Base-by-base conservation (phyloP, 2,113 vertebrate species). In the Geococcyx californianus region DNA sequence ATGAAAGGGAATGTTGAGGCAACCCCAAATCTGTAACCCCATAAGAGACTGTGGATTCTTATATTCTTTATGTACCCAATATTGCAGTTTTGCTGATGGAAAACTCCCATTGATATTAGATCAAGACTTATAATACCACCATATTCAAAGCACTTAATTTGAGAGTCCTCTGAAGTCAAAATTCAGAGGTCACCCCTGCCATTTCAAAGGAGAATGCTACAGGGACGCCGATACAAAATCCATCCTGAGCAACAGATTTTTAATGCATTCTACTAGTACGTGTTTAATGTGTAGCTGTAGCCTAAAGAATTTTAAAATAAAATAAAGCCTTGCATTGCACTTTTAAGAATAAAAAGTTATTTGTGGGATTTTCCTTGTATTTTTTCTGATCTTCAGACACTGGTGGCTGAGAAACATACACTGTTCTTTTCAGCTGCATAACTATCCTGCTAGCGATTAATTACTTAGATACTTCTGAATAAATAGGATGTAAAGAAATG, bases 161-260 rank as follows among this genome's bases (percentile, higher is more conserved):
- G 72, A 88, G 93, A 94, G 72, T 92, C 64, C 90, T 95, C 94
- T 81, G 52, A 91, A 96, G 92, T 93, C 92, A 60, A 31, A 93
- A 75, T 72, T 88, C 88, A 93, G 92, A 95, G 93, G 92, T 96
- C 87, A 95, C 92, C 85, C 75, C 85, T 94, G 64, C 24, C 59
- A 68, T 96, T 96, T 96, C 95, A 96, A 94, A 97, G 59, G 67
- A 90, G 47, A 96, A 95, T 90, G 82, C 90, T 90, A 91, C 82
- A 92, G 93, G 95, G 92, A 90, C 19, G 0, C 36, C 0, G 2
- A 86, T 8, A 92, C 79, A 86, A 42, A 84, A 90, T 84, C 87
- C n/a, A 78, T 81, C 60, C 90, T 83, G 58, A 81, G 79, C 29
- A 95, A 90, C 78, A 83, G 56, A 93, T 82, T 95, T 84, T 89